Evolutionary conservation across 2,113 vertebrate species (phyloP).

Genomic region (Typhlomys cinereus): DNA sequence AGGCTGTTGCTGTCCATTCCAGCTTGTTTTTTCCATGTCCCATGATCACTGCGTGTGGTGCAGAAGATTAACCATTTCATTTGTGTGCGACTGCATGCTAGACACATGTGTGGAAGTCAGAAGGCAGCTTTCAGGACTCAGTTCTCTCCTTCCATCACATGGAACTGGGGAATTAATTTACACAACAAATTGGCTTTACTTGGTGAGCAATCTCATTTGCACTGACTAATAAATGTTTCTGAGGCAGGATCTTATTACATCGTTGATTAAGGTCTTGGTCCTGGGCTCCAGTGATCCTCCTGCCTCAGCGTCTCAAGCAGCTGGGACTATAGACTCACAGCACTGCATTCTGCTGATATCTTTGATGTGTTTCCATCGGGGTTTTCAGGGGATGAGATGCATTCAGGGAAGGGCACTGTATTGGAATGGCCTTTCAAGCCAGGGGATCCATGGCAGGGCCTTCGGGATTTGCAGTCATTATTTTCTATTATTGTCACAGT

Average conservation of each 20-base stretch:
- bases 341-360: neutral
- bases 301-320: neutral
- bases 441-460: constrained; percentile 40
- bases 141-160: too few relatives aligned
- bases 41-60: too few relatives aligned
- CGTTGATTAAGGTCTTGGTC: too few relatives aligned
- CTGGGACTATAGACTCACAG: neutral
- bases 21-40: too few relatives aligned
- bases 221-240: neutral
- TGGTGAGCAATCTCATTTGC: neutral
- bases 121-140: neutral
- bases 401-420: neutral
- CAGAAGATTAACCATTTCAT: too few relatives aligned
- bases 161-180: too few relatives aligned
- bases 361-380: neutral
- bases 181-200: too few relatives aligned
- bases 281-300: neutral
- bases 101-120: neutral
- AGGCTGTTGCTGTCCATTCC: too few relatives aligned
- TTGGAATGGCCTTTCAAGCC: constrained; percentile 64
- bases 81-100: neutral
- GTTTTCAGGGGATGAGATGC: neutral
- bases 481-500: constrained; percentile 76
- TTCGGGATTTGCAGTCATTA: constrained; percentile 74
- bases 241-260: neutral